Percentiles rank a stretch among this genome's conserved stretches.
Conservation (phyloP, 2,888 invertebrate genomes). For the Caenorhabditis drosophilae region DNA sequence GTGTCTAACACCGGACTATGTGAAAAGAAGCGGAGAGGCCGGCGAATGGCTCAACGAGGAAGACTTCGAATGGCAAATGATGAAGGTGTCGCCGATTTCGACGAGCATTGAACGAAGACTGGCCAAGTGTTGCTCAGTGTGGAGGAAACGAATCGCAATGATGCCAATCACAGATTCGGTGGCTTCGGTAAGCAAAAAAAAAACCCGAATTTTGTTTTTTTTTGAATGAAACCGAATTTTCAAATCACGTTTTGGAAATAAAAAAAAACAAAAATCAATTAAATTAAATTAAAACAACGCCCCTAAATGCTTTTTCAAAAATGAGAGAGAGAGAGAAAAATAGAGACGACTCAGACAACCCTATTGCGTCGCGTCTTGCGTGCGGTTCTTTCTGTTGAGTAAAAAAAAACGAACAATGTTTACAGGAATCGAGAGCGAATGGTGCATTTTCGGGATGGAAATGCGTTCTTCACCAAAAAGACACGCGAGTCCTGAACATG, state of each 20-base stretch:
- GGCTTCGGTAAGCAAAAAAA: conserved; percentile 6
- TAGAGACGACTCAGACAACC: no score
- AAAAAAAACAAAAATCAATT: no score
- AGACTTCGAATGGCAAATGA: not conserved
- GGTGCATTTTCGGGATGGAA: conserved; percentile 34
- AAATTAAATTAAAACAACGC: no score
- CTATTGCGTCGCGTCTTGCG: no score
- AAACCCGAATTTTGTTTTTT: not conserved
- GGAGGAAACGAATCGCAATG: conserved; percentile 11
- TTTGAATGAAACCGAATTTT: not conserved
- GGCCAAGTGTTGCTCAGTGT: conserved; percentile 9
- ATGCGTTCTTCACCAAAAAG: conserved; percentile 15
- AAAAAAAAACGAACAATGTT: no score
- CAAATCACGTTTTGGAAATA: not conserved
- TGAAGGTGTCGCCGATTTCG: not conserved
- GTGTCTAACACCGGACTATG: conserved; percentile 31
- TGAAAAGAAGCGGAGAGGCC: conserved; percentile 2
- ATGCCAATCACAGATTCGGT: conserved; percentile 34
- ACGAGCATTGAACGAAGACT: conserved; percentile 1
- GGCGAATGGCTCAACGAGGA: conserved; percentile 14
- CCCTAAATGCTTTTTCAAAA: no score
- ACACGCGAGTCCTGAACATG: conserved; percentile 2
- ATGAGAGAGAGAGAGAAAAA: no score
- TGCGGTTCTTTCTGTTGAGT: no score
- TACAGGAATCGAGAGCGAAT: conserved; percentile 22